phyloP scores from a whole-genome alignment of 2,888 invertebrate species.

The Carpatolechia fugitivella region DNA sequence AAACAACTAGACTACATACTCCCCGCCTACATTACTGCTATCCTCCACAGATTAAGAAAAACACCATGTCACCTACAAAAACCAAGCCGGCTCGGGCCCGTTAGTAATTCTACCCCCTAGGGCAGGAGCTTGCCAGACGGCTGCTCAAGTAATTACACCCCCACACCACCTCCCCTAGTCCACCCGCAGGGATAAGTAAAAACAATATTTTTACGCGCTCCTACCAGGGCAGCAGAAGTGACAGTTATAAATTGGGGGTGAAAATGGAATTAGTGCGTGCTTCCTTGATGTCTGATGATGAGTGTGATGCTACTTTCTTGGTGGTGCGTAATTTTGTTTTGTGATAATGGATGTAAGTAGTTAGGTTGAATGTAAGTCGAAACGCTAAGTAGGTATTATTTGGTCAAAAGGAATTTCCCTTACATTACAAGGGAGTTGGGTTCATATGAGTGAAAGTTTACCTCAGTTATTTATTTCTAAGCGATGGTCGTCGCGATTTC shows the following conservation, averaged over 20 bases:
- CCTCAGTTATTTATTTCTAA: too few species aligned
- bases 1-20: too few species aligned
- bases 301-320: constrained; percentile 26
- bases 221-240: constrained; percentile 69
- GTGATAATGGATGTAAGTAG: constrained; percentile 7
- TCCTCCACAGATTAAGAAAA: constrained; percentile 55
- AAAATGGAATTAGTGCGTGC: constrained; percentile 69
- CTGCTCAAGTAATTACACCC: constrained; percentile 75
- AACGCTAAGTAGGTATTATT: too few species aligned
- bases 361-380: neutral
- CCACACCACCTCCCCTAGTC: constrained; percentile 36
- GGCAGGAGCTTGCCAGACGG: constrained; percentile 54
- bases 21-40: neutral
- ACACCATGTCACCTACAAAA: constrained; percentile 58
- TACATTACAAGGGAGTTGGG: too few species aligned
- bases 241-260: constrained; percentile 74
- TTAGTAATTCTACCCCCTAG: constrained; percentile 61
- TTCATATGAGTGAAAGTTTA: too few species aligned
- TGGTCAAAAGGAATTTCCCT: too few species aligned
- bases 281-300: constrained; percentile 44
- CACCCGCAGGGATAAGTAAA: constrained; percentile 67
- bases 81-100: constrained; percentile 44
- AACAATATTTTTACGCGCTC: constrained; percentile 76
- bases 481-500: too few species aligned
- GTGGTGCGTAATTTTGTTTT: constrained; percentile 15